phyloP scores from a whole-genome alignment of 2,797 vertebrate species.

The Agapornis canus region DNA sequence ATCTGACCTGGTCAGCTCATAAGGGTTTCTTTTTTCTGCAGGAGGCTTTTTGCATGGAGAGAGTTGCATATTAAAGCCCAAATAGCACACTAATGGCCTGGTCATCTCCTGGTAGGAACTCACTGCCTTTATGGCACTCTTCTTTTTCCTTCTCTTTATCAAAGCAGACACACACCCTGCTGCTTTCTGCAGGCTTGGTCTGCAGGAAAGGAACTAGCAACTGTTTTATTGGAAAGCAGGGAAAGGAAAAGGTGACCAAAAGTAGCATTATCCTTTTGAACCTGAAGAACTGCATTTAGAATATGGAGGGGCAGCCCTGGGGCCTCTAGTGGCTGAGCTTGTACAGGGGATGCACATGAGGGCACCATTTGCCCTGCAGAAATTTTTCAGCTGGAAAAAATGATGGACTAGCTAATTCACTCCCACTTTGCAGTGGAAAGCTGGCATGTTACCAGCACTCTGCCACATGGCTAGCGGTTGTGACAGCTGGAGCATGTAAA shows the following conservation, averaged over 20 bases:
- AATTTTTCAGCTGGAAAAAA: background rate
- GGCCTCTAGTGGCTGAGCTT: background rate
- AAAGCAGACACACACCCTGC: background rate
- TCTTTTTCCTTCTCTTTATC: background rate
- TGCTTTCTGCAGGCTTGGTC: background rate
- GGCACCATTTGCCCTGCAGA: background rate
- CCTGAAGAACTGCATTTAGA: background rate
- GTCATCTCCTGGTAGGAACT: background rate
- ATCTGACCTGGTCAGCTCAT: background rate
- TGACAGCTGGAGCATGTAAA: background rate
- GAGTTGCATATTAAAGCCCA: background rate
- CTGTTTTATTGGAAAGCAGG: accelerated
- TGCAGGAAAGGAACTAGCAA: background rate
- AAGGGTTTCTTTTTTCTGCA: background rate
- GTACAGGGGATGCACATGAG: background rate
- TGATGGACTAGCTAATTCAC: background rate
- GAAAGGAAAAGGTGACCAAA: background rate
- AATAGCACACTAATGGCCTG: background rate
- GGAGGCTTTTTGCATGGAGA: background rate
- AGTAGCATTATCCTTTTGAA: background rate
- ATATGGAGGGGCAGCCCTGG: background rate
- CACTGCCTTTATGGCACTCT: background rate
- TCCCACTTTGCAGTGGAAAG: background rate
- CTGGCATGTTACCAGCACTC: background rate
- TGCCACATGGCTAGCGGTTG: background rate